phyloP scores from a whole-genome alignment of 2,888 invertebrate genomes.

The Drosophila mercatorum region DNA sequence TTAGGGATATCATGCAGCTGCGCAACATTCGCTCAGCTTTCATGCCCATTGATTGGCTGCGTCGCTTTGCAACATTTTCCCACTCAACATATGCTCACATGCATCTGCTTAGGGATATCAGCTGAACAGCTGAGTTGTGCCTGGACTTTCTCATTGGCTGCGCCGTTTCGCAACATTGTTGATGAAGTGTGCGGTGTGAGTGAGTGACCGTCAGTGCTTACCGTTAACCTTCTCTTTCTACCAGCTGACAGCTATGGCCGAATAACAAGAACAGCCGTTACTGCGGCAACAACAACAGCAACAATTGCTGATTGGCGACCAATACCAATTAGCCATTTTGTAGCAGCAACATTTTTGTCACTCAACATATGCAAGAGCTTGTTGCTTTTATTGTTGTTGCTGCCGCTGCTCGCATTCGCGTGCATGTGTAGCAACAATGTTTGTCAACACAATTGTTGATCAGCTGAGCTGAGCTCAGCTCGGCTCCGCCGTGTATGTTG shows the following conservation, averaged over 20 bases:
- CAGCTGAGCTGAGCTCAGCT: conserved; percentile 19
- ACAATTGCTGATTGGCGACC: conserved; percentile 65
- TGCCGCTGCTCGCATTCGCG: conserved; percentile 37
- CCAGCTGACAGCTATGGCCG: conserved; percentile 40
- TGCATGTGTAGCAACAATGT: conserved; percentile 79
- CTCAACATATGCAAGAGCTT: conserved; percentile 55
- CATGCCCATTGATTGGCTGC: no score
- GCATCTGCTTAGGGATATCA: not conserved
- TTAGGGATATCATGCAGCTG: not conserved
- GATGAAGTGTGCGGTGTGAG: conserved; percentile 26
- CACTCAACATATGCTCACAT: no score
- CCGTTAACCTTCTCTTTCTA: conserved; percentile 49
- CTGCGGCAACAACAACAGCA: not conserved
- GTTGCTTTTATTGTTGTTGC: conserved; percentile 15
- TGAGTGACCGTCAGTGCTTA: conserved; percentile 31
- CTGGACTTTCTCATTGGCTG: not conserved
- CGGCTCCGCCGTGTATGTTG: conserved; percentile 28
- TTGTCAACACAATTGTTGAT: conserved; percentile 75
- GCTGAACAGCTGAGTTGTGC: not conserved
- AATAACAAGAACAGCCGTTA: conserved; percentile 34
- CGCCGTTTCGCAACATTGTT: conserved; percentile 35
- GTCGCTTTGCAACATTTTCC: not conserved
- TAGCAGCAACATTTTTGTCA: conserved; percentile 78
- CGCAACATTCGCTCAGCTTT: not conserved
- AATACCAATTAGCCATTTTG: conserved; percentile 80